Conservation (phyloP, 1,140 invertebrate genomes). For the Holcopasites calliopsidis region DNA sequence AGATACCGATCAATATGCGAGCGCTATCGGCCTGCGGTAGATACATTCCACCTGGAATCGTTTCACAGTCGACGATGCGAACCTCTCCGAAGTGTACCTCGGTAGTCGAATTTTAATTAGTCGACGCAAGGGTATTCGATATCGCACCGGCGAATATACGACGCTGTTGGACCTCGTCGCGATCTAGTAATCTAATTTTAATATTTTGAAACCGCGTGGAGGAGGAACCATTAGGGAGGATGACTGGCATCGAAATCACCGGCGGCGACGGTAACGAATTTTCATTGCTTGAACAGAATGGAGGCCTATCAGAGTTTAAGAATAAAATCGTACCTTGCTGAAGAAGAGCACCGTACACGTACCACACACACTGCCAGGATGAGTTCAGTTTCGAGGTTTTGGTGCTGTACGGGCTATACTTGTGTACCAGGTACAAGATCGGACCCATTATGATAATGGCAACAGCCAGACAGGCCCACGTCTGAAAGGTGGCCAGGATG, state of each 20-base stretch:
- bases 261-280: not conserved
- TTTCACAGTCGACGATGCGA: not conserved
- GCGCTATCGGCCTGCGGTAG: slow-evolving; percentile 91
- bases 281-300: not conserved
- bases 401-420: slow-evolving; percentile 82
- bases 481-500: slow-evolving; percentile 80
- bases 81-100: not conserved
- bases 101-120: slow-evolving; percentile 4
- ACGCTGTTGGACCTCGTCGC: too few relatives aligned
- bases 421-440: slow-evolving; percentile 88
- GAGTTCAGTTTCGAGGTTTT: slow-evolving; percentile 64
- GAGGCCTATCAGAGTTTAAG: not conserved
- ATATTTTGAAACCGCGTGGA: too few relatives aligned
- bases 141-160: too few relatives aligned
- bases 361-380: slow-evolving; percentile 89
- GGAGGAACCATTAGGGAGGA: not conserved
- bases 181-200: too few relatives aligned
- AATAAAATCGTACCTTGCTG: slow-evolving; percentile 87
- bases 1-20: slow-evolving; percentile 92
- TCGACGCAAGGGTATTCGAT: too few relatives aligned
- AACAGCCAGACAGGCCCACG: slow-evolving; percentile 88
- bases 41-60: slow-evolving; percentile 88
- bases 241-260: not conserved
- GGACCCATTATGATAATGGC: slow-evolving; percentile 89
- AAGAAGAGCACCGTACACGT: slow-evolving; percentile 92